phyloP scores from a whole-genome alignment of 1,140 invertebrate species.

The Venturia canescens region DNA sequence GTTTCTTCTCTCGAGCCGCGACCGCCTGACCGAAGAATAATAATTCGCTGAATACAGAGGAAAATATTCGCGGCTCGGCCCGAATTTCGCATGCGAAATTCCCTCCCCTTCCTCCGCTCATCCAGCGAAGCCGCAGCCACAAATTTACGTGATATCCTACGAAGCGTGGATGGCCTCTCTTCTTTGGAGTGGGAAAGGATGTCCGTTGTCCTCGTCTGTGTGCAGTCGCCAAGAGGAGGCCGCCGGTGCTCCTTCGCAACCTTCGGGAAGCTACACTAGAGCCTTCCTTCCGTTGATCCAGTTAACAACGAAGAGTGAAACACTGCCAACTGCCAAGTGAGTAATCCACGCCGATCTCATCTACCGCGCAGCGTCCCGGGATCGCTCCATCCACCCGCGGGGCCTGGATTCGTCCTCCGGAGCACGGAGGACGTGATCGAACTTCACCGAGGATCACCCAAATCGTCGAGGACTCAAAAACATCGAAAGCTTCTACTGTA shows the following conservation, averaged over 20 bases:
- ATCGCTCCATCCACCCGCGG: no score
- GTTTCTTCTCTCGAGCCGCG: conserved; percentile 3
- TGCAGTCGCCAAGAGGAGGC: neutral
- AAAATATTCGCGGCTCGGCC: conserved; percentile 23
- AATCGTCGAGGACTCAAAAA: no score
- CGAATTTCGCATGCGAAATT: conserved; percentile 33
- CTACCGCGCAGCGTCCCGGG: no score
- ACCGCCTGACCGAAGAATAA: conserved; percentile 39
- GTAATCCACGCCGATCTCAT: no score
- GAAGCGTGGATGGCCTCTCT: conserved; percentile 22
- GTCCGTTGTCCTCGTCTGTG: neutral
- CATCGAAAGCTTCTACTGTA: neutral
- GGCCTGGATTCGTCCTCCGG: no score
- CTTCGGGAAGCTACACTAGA: neutral
- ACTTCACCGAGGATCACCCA: no score
- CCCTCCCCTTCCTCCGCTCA: neutral
- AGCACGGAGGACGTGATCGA: no score
- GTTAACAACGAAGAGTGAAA: neutral
- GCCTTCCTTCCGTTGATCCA: neutral
- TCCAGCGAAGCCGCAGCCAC: neutral
- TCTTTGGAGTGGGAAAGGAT: conserved; percentile 5
- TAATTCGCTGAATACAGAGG: conserved; percentile 34
- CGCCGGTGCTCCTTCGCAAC: neutral
- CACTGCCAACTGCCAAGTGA: no score
- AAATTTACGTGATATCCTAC: conserved; percentile 35